phyloP scores from a whole-genome alignment of 2,113 vertebrate species.

The Heterochromis multidens region DNA sequence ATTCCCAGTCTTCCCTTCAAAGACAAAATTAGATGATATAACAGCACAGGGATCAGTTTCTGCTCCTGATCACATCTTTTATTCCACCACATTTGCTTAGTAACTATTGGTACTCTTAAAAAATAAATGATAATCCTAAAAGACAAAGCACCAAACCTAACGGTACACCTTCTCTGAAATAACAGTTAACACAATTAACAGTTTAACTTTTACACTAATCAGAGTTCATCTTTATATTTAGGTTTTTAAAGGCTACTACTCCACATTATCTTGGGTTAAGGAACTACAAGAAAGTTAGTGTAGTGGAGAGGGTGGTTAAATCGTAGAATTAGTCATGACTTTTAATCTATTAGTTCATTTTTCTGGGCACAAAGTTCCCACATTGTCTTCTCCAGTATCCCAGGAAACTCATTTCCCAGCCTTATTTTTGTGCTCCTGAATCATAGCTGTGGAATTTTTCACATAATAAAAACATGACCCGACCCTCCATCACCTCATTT shows the following conservation, averaged over 20 bases:
- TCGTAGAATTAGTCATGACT: not conserved
- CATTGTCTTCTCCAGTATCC: not conserved
- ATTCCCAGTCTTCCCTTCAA: not conserved
- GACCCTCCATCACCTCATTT: not conserved
- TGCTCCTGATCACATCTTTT: not conserved
- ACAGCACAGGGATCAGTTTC: not conserved
- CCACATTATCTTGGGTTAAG: not conserved
- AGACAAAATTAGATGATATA: not conserved
- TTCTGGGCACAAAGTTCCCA: not conserved
- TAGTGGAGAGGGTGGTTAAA: not conserved
- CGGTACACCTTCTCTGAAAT: not conserved
- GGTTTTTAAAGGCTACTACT: not conserved
- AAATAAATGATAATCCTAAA: not conserved
- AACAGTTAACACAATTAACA: rapidly evolving
- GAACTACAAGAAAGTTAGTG: rapidly evolving
- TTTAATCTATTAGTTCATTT: not conserved
- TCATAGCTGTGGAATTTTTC: not conserved
- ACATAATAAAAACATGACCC: not conserved
- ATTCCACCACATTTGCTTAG: not conserved
- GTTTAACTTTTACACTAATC: not conserved
- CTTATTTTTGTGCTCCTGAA: not conserved
- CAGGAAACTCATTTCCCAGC: not conserved
- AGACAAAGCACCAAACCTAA: not conserved
- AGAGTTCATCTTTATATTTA: rapidly evolving
- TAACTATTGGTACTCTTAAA: too few relatives aligned